Percentiles rank a stretch among this genome's conserved stretches.
These are phyloP conservation scores for Tenthredo amoena DNA, from an alignment of 2,888 invertebrate species.

Conservation along the genomic window DNA sequence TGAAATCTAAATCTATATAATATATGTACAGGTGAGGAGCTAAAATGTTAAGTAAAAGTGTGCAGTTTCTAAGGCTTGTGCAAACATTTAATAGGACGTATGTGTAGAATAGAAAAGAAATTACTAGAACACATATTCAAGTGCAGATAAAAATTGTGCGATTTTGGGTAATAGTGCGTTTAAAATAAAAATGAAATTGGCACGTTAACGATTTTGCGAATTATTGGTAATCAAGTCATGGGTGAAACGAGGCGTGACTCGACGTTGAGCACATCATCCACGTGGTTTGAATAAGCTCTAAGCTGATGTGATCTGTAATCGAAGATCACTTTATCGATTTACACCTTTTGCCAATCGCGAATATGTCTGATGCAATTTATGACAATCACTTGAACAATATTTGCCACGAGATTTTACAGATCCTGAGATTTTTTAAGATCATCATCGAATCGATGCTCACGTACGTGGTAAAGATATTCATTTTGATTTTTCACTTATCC, in stretches of 20 bases:
- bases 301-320: not conserved
- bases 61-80: not conserved
- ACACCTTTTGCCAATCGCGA: not conserved
- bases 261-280: not conserved
- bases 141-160: not conserved
- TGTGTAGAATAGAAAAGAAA: not conserved
- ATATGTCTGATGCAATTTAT: not conserved
- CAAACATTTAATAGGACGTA: not conserved
- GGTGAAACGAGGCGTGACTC: not conserved
- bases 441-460: not conserved
- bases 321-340: not conserved
- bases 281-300: not conserved
- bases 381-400: not conserved
- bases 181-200: conserved; percentile 18
- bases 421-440: not conserved
- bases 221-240: not conserved
- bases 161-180: not conserved
- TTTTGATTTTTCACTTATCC: not conserved
- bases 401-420: too few relatives aligned
- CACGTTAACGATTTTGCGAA: not conserved
- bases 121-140: not conserved
- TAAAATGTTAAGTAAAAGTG: not conserved
- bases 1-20: not conserved
- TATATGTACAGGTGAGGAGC: not conserved
- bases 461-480: not conserved